These are phyloP conservation scores for Calypte anna DNA, from an alignment of 2,113 vertebrate genomes.

Conservation along the genomic window DNA sequence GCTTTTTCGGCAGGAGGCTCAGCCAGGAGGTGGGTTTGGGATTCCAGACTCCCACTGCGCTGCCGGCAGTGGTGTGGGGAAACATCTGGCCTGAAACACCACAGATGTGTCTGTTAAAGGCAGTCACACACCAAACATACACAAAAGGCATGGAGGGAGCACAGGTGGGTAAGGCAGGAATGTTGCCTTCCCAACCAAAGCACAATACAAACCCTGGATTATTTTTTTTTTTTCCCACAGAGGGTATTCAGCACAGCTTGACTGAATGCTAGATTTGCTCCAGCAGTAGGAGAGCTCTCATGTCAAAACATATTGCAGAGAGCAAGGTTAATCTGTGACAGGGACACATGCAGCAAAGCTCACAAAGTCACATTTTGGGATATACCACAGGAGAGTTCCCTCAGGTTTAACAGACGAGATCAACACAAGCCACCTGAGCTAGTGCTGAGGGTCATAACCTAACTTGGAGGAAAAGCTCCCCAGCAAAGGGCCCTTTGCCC, in stretches of 20 bases:
- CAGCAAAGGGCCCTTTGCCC: background rate
- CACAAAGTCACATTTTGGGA: background rate
- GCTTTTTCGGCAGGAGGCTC: constrained; percentile 77
- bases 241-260: background rate
- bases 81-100: constrained; percentile 79
- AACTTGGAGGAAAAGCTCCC: background rate
- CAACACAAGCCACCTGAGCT: too few relatives aligned
- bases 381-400: too few relatives aligned
- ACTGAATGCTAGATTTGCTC: background rate
- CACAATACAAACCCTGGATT: background rate
- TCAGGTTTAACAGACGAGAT: too few relatives aligned
- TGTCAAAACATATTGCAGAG: background rate
- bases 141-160: background rate
- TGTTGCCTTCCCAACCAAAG: background rate
- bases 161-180: accelerated
- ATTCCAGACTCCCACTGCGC: constrained; percentile 93
- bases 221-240: background rate
- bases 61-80: constrained; percentile 85
- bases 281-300: background rate
- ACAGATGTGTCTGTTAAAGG: background rate
- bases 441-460: too few relatives aligned
- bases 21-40: constrained; percentile 83
- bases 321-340: background rate
- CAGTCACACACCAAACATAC: background rate
- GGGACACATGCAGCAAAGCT: background rate